Base-by-base conservation (phyloP, 2,113 vertebrate genomes). In the Lophius piscatorius region DNA sequence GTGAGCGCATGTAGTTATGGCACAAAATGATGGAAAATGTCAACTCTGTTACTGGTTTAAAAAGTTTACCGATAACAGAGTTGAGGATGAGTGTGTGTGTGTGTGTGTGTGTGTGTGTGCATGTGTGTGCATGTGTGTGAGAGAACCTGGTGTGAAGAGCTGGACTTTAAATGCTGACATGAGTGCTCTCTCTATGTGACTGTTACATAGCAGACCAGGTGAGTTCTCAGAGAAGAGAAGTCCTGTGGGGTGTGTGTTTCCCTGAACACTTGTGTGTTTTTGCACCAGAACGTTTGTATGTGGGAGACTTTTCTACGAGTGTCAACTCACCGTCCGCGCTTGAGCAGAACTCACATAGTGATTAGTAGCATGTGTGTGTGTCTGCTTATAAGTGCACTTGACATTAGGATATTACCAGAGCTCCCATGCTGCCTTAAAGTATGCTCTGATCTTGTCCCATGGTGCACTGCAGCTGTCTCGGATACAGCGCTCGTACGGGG, bases 371-470 rank as follows among this genome's bases (percentile, higher is more conserved):
- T 35, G 31, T 48, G 23, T 59, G 50, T 63, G 21, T 60, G 39
- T 47, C 56, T 56, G 36, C 10, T 21, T 28, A 61, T 23, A 34
- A 13, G 24, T 29, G 22, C 1, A 1, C 13, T 64, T 74, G 35
- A 74, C 72, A 57, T 82, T 73, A 70, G 71, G 75, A 75, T 61
- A 60, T 67, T 76, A 76, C 77, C 81, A 79, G 77, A 48, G 77
- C 61, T 70, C 70, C 74, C 81, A 77, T 70, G 74, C 76, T 80
- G 77, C 78, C 65, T 59, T 59, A 74, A 64, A 86, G 85, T 84
- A 80, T 84, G 83, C 65, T 79, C 62, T 77, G 80, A 79, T 85
- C 83, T 73, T 71, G 76, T 85, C 87, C 75, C 74, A 81, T 78
- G 83, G 76, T 78, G 82, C 63, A 64, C 49, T 64, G 70, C 75